A percentile compares a stretch with the other conserved stretches of the same genome.
Conservation (phyloP, 2,888 invertebrate genomes). For the Scaptomyza cyrtandrae region DNA sequence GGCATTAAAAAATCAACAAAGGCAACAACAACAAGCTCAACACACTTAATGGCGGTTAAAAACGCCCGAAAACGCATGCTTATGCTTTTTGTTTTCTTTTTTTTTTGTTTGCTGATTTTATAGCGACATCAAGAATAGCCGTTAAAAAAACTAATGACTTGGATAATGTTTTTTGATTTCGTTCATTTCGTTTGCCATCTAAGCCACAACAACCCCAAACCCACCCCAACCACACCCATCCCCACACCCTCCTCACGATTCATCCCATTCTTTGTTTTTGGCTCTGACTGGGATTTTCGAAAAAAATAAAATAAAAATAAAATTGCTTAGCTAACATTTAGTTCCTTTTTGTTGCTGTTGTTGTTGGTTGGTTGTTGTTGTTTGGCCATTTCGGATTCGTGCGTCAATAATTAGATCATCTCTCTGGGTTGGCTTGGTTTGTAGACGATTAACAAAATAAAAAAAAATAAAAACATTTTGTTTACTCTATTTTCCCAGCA, state of each 20-base stretch:
- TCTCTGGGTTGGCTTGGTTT: slow-evolving; percentile 64
- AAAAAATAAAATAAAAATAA: too few species aligned
- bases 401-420: slow-evolving; percentile 78
- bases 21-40: slow-evolving; percentile 14
- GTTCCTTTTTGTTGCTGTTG: slow-evolving; percentile 24
- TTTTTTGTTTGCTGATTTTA: slow-evolving; percentile 51
- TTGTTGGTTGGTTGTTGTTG: slow-evolving; percentile 38
- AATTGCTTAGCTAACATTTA: slow-evolving; percentile 36
- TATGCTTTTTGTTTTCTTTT: slow-evolving; percentile 3
- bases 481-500: slow-evolving; percentile 43
- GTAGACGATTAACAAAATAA: slow-evolving; percentile 73
- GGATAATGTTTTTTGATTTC: slow-evolving; percentile 71
- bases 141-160: slow-evolving; percentile 75
- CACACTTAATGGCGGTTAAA: slow-evolving; percentile 13
- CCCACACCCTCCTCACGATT: not conserved
- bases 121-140: slow-evolving; percentile 50
- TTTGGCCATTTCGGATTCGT: slow-evolving; percentile 67
- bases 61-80: slow-evolving; percentile 24
- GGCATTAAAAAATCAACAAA: slow-evolving; percentile 4
- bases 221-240: not conserved
- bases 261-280: slow-evolving; percentile 1
- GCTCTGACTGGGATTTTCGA: slow-evolving; percentile 30
- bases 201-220: not conserved
- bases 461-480: slow-evolving; percentile 22
- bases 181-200: slow-evolving; percentile 57